Base-by-base conservation (phyloP, 2,113 vertebrate species). In the Plecotus auritus region DNA sequence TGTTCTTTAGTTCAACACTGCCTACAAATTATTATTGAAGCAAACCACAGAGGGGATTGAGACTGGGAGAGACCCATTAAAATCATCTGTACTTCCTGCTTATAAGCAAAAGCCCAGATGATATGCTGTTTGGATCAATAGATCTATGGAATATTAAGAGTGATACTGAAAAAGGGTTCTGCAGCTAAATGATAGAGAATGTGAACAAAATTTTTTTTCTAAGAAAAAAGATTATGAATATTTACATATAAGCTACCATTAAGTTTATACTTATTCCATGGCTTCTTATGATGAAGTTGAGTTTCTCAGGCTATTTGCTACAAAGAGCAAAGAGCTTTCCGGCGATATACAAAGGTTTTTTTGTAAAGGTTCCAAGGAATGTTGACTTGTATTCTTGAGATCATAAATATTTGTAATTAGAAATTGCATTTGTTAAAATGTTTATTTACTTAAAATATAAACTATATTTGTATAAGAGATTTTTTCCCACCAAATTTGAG, bases 361-460 rank as follows among this genome's bases (percentile, higher is more conserved):
- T 42, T 54, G 9, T 78, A 45, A 83, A 73, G 51, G 69, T 83
- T 90, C 54, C 74, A 87, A 66, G 22, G n/a, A 7, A 32, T 67
- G 30, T 64, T 45, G 42, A 72, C 26, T 77, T 83, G 35, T 64
- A 78, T 77, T n/a, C 49, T 78, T 66, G 20, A 72, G 56, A 66
- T 90, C 76, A 77, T 87, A 73, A 88, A 66, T 66, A 78, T 40
- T 91, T 83, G 2, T 59, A 92, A 85, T 35, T 0, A 3, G 23
- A 95, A 76, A 87, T 20, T n/a, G 22, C n/a, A 49, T 61, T 88
- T 84, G 30, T 70, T 90, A 95, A 90, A 73, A 26, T 74, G 17
- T 85, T 81, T 81, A 22, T 73, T 89, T 84, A 93, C 56, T 66
- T 76, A 85, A 67, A 13, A 42, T 87, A 66, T 86, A 89, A 89